Base-by-base conservation (phyloP, 2,113 vertebrate species). In the Dasypus novemcinctus region DNA sequence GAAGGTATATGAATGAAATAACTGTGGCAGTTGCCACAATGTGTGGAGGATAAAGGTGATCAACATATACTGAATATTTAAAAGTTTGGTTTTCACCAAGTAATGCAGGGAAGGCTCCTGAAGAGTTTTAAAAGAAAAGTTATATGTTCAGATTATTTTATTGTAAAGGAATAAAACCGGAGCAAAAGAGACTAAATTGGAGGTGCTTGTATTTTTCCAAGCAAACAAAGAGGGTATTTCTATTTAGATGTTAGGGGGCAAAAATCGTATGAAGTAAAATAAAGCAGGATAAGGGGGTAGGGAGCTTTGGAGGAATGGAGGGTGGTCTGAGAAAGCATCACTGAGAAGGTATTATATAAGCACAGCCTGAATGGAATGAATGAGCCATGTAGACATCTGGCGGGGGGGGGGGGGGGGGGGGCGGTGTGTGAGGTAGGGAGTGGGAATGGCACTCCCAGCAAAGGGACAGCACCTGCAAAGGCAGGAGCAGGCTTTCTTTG, bases 101-200 rank as follows among this genome's bases (percentile, higher is more conserved):
- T 76, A 95, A 69, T 61, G 43, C 83, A 49, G 41, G 21, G 61
- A 76, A 76, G 41, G 69, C 27, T n/a, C 61, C 49, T 41, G 61
- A 95, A 87, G 49, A 88, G 76, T 81, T 81, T 87, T 59, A 74
- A 87, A 54, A 86, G n/a, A 57, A n/a, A 91, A 74, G 68, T 87
- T 38, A 87, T 10, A 92, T 33, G 49, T 57, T 54, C 75, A 74
- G 75, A 59, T 57, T 64, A 46, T 66, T 91, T 91, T 66, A 25
- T 1, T 25, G 25, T 18, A 81, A 46, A 91, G 66, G 57, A 57
- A 66, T 80, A 84, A 64, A 84, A 72, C 0, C 54, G 54, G 36
- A 75, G 72, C 20, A 25, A 91, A 29, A 3, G 46, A 84, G n/a
- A 88, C 31, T 72, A 31, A 33, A n/a, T 64, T 43, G 69, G 17